Evolutionary conservation across 1,140 invertebrate genomes (phyloP).

Genomic region (Panagrolaimus sp.): DNA sequence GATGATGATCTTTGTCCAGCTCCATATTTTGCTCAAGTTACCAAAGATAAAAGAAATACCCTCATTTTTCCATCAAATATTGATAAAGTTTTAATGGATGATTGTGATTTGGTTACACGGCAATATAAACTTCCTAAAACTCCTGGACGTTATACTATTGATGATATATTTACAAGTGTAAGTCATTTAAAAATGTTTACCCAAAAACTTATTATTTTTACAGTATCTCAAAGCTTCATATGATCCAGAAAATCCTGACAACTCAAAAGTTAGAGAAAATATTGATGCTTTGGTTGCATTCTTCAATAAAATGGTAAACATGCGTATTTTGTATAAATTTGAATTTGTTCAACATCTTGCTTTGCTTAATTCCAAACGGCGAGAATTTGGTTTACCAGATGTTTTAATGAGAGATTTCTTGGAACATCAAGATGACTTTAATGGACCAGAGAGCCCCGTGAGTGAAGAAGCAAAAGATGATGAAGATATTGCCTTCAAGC

Average conservation of each 20-base stretch:
- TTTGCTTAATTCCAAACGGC: not conserved
- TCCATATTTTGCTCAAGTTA: not conserved
- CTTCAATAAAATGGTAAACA: slow-evolving; percentile 1
- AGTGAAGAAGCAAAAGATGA: too few relatives aligned
- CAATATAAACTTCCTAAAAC: not conserved
- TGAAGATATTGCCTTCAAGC: too few relatives aligned
- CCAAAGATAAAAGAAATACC: too few relatives aligned
- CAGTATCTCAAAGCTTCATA: too few relatives aligned
- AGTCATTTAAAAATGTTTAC: not conserved
- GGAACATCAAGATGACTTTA: too few relatives aligned
- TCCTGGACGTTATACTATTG: not conserved
- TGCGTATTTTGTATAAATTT: slow-evolving; percentile 1
- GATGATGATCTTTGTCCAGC: not conserved
- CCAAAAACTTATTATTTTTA: too few relatives aligned
- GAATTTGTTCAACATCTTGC: not conserved
- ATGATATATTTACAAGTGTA: not conserved
- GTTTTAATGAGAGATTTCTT: not conserved
- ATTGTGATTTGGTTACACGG: slow-evolving; percentile 3
- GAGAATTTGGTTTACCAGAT: not conserved
- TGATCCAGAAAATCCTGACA: too few relatives aligned
- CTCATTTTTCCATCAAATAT: not conserved
- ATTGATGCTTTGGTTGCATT: too few relatives aligned
- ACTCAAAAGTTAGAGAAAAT: too few relatives aligned
- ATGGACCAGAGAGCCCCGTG: too few relatives aligned
- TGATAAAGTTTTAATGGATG: not conserved